Evolutionary conservation across 1,140 invertebrate genomes (phyloP).

Genomic region (Heliothis subflexa): DNA sequence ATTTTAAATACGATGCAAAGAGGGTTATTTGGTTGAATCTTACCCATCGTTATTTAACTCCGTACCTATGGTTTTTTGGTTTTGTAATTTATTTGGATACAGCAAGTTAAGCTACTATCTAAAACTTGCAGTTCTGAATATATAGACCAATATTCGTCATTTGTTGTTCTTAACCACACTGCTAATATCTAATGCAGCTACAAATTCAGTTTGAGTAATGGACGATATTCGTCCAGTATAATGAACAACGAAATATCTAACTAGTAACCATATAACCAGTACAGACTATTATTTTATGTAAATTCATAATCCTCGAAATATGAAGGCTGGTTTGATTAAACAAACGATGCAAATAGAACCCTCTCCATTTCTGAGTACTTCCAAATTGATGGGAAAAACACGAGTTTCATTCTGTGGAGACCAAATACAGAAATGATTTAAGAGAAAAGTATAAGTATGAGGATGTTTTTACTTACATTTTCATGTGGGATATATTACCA

Average conservation of each 20-base stretch:
- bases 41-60: no score
- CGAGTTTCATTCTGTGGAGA: neutral
- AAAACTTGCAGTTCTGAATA: no score
- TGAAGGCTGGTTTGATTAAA: slow-evolving; percentile 20
- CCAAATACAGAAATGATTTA: slow-evolving; percentile 2
- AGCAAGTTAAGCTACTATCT: no score
- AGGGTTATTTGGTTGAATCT: no score
- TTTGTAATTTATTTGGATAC: no score
- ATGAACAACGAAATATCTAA: neutral
- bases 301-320: slow-evolving; percentile 42
- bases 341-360: slow-evolving; percentile 38
- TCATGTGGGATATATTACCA: slow-evolving; percentile 5
- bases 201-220: neutral
- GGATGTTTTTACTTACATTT: neutral
- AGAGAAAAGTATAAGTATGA: neutral
- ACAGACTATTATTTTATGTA: slow-evolving; percentile 20
- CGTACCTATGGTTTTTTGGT: no score
- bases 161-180: no score
- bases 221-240: neutral
- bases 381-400: slow-evolving; percentile 12
- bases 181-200: no score
- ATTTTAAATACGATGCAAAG: neutral
- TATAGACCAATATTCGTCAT: no score
- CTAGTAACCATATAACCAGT: neutral
- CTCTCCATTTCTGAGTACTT: slow-evolving; percentile 29